These are phyloP conservation scores for Caerostris darwini DNA, from an alignment of 1,140 invertebrate genomes.

Conservation along the genomic window DNA sequence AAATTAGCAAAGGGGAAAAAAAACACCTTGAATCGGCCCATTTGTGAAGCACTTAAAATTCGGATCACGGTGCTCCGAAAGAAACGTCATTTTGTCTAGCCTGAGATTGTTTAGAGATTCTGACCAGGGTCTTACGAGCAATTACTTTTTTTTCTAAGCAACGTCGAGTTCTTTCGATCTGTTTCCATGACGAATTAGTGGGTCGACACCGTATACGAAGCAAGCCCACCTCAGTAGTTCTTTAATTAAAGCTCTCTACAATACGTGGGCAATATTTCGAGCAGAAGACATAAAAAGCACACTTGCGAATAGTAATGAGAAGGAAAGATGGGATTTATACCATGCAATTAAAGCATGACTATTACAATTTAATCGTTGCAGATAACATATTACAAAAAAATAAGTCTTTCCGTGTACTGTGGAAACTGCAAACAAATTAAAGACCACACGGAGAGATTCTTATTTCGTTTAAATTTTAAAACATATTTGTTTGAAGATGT, in stretches of 20 bases:
- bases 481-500: background rate
- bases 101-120: background rate
- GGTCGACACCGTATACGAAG: background rate
- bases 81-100: background rate
- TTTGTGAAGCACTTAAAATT: slow-evolving; percentile 19
- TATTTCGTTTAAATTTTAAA: background rate
- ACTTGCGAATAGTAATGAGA: slow-evolving; percentile 13
- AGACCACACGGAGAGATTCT: background rate
- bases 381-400: background rate
- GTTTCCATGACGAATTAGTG: slow-evolving; percentile 6
- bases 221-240: slow-evolving; percentile 19
- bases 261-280: background rate
- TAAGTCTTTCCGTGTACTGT: background rate
- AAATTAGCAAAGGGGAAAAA: too few species aligned
- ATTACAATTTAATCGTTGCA: background rate
- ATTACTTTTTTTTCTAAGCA: slow-evolving; percentile 42
- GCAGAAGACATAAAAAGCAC: background rate
- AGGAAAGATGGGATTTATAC: background rate
- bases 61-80: background rate
- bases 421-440: background rate
- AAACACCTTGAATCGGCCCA: background rate
- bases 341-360: slow-evolving; percentile 1
- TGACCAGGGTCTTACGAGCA: slow-evolving; percentile 1
- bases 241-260: slow-evolving; percentile 27
- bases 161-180: background rate